Percentiles rank a stretch among this genome's conserved stretches.
These are phyloP conservation scores for Xiphophorus hellerii DNA, from an alignment of 2,113 vertebrate genomes.

Conservation along the genomic window DNA sequence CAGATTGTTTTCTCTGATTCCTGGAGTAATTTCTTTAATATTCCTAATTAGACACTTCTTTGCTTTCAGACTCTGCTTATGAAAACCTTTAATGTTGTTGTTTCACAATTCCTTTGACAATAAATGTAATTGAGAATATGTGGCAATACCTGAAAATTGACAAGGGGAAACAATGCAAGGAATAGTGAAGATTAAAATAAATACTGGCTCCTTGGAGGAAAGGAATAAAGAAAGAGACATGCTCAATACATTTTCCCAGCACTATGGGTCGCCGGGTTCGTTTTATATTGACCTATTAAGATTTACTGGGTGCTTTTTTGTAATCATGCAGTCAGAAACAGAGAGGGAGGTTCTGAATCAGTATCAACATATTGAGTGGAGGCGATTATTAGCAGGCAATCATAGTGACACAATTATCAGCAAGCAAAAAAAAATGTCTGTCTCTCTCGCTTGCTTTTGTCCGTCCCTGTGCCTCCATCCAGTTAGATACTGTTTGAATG, in stretches of 20 bases:
- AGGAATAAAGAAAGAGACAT: not conserved
- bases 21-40: no score
- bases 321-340: constrained; percentile 18
- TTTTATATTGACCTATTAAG: constrained; percentile 8
- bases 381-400: constrained; percentile 51
- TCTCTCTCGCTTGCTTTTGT: constrained; percentile 24
- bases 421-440: constrained; percentile 33
- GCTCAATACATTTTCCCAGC: not conserved
- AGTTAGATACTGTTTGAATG: constrained; percentile 72
- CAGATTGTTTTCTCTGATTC: no score
- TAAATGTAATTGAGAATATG: no score
- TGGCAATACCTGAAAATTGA: not conserved
- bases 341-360: constrained; percentile 17
- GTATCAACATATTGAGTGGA: constrained; percentile 26
- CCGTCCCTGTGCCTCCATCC: constrained; percentile 39
- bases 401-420: constrained; percentile 54
- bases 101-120: no score
- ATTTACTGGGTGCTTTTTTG: not conserved
- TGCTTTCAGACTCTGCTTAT: no score
- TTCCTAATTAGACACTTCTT: no score
- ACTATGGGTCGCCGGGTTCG: not conserved
- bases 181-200: not conserved
- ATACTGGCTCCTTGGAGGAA: not conserved
- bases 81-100: no score
- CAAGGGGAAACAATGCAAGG: not conserved